Conservation (phyloP, 2,113 vertebrate genomes). For the Lophochroa leadbeateri region DNA sequence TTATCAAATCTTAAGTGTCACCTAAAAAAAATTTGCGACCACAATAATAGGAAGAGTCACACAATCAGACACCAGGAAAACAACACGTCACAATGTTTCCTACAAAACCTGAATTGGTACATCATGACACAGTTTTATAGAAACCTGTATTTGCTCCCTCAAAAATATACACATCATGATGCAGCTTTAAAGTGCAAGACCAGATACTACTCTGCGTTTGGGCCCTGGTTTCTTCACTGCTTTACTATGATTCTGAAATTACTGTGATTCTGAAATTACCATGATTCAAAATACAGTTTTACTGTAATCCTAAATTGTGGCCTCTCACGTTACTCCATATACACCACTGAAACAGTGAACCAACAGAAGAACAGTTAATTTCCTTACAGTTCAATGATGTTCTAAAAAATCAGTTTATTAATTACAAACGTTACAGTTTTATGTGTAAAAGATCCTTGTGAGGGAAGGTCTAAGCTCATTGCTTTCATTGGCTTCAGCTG, state of each 20-base stretch:
- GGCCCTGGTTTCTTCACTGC: neutral
- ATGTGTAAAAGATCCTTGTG: neutral
- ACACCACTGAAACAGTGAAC: neutral
- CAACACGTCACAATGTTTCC: neutral
- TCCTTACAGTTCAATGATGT: neutral
- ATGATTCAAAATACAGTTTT: neutral
- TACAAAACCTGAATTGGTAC: neutral
- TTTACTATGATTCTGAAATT: neutral
- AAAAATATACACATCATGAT: neutral
- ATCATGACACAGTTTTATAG: neutral
- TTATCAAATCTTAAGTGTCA: neutral
- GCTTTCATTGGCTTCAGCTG: neutral
- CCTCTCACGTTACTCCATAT: neutral
- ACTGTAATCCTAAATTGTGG: neutral
- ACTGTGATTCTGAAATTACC: neutral
- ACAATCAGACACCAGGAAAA: neutral
- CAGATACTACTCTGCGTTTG: neutral
- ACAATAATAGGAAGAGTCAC: neutral
- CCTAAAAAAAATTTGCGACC: neutral
- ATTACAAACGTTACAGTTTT: neutral
- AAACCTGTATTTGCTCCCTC: neutral
- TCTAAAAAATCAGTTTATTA: neutral
- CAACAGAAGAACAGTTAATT: neutral
- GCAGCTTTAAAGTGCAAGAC: neutral
- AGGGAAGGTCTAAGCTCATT: neutral